Percentiles rank a stretch among this genome's conserved stretches.
phyloP scores from a whole-genome alignment of 2,113 vertebrate genomes.

The Felis catus region DNA sequence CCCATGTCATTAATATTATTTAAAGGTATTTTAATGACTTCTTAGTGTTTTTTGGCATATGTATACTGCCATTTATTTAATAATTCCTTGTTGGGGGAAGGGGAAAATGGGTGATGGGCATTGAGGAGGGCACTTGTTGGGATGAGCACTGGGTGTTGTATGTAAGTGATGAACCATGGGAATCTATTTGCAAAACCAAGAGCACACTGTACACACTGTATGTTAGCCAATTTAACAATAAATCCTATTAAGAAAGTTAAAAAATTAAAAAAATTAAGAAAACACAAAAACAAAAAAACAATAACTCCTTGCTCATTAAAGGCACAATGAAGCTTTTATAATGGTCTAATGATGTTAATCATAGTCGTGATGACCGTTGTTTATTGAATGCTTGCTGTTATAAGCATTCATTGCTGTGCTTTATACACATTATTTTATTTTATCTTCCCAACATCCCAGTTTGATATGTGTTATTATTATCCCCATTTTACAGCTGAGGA shows the following conservation, averaged over 20 bases:
- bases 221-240: too few species aligned
- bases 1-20: not conserved
- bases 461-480: not conserved
- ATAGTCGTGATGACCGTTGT: not conserved
- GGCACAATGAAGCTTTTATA: not conserved
- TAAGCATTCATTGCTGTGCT: not conserved
- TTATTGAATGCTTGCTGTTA: not conserved
- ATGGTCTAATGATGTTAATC: not conserved
- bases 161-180: too few species aligned
- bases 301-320: not conserved
- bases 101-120: too few species aligned
- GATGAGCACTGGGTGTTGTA: too few species aligned
- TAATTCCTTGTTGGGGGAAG: not conserved
- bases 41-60: not conserved
- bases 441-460: not conserved
- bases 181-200: too few species aligned
- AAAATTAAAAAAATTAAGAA: too few species aligned
- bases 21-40: not conserved
- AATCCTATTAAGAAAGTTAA: too few species aligned
- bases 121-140: too few species aligned
- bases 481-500: not conserved
- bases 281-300: not conserved
- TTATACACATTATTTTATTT: not conserved
- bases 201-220: too few species aligned
- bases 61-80: not conserved